Conservation (phyloP, 2,888 invertebrate genomes). For the Macrophya annulata region DNA sequence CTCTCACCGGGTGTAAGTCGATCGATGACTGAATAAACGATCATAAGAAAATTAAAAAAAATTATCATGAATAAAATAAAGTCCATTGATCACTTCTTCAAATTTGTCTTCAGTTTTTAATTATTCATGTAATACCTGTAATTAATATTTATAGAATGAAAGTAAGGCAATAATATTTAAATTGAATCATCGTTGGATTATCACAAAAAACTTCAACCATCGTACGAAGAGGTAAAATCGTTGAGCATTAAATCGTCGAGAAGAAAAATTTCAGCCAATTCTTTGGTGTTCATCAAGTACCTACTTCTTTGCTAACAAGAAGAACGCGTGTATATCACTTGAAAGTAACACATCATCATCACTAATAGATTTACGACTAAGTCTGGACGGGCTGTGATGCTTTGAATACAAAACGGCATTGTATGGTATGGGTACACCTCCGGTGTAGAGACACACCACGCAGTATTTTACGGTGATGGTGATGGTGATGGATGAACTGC, state of each 20-base stretch:
- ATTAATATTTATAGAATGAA: conserved; percentile 54
- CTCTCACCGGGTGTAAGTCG: neutral
- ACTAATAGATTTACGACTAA: conserved; percentile 71
- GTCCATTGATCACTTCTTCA: too few relatives aligned
- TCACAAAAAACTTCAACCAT: neutral
- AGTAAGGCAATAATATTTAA: neutral
- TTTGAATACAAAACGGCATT: conserved; percentile 47
- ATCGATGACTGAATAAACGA: neutral
- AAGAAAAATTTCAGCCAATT: conserved; percentile 14
- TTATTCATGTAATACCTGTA: conserved; percentile 56
- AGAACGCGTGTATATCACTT: conserved; percentile 57
- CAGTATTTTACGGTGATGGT: conserved; percentile 42
- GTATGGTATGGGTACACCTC: conserved; percentile 1
- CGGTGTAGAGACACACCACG: neutral
- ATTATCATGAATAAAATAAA: neutral
- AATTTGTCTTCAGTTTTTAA: neutral
- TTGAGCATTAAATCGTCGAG: neutral
- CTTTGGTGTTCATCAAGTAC: conserved; percentile 28
- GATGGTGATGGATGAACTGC: conserved; percentile 53
- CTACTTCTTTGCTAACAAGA: conserved; percentile 25
- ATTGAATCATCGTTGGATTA: neutral
- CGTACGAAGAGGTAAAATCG: neutral
- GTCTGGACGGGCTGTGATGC: conserved; percentile 25
- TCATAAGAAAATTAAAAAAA: neutral
- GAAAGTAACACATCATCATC: conserved; percentile 69